A percentile compares a stretch with the other conserved stretches of the same genome.
Evolutionary conservation across 2,888 invertebrate genomes (phyloP).

Genomic region (Belgica antarctica): DNA sequence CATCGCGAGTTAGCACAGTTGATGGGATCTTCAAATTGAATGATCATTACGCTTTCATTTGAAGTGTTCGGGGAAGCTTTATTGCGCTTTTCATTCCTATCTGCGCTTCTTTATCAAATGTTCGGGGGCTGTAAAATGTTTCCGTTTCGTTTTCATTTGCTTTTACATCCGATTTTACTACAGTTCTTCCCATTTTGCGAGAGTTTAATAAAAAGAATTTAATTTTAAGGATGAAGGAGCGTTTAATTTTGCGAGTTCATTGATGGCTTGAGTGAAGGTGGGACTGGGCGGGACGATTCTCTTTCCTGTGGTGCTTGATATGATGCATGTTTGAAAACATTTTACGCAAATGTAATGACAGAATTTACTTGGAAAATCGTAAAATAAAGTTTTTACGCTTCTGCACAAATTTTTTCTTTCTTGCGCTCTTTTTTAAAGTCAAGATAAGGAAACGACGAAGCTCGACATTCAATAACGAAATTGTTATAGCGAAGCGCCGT

Average conservation of each 20-base stretch:
- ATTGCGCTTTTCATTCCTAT: not conserved
- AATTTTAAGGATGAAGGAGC: conserved; percentile 1
- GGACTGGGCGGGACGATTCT: conserved; percentile 1
- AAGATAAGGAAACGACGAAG: not conserved
- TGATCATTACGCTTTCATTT: conserved; percentile 13
- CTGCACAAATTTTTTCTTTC: not conserved
- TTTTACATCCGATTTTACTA: not conserved
- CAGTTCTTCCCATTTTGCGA: not conserved
- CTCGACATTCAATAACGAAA: conserved; percentile 29
- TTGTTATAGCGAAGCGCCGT: conserved; percentile 16
- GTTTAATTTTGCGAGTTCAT: not conserved
- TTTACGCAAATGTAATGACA: conserved; percentile 24
- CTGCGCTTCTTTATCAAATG: conserved; percentile 6
- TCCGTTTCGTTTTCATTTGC: not conserved
- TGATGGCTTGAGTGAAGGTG: no score
- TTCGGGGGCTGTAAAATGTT: not conserved
- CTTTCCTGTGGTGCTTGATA: not conserved
- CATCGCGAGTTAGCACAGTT: no score
- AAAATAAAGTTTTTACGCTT: conserved; percentile 8
- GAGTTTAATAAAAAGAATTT: conserved; percentile 6
- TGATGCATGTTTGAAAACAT: not conserved
- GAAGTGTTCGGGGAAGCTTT: not conserved
- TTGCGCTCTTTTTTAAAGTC: conserved; percentile 6
- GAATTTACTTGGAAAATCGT: conserved; percentile 11
- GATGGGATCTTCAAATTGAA: not conserved